A percentile compares a stretch with the other conserved stretches of the same genome.
These are phyloP conservation scores for Ceratina japonica DNA, from an alignment of 1,140 invertebrate genomes.

Conservation along the genomic window DNA sequence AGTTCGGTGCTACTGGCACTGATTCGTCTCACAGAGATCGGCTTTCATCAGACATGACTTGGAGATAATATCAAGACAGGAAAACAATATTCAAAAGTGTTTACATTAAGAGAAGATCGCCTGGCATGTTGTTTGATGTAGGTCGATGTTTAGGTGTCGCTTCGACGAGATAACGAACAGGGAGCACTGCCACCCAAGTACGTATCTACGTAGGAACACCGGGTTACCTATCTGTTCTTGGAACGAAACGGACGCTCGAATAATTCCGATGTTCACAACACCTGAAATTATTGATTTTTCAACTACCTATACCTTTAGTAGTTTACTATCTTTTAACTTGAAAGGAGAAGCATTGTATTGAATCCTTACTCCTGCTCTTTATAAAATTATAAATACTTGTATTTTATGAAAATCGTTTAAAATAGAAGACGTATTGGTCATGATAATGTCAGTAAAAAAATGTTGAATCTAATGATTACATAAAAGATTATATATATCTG, in stretches of 20 bases:
- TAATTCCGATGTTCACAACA: background rate
- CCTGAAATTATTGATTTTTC: background rate
- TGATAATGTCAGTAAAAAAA: too few relatives aligned
- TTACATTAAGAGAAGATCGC: slow-evolving; percentile 65
- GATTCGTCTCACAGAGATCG: slow-evolving; percentile 71
- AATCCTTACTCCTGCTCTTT: too few relatives aligned
- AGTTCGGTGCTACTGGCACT: background rate
- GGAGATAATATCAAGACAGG: slow-evolving; percentile 65
- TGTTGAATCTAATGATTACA: too few relatives aligned
- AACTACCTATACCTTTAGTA: too few relatives aligned
- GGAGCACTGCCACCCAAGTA: slow-evolving; percentile 59
- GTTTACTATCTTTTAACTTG: too few relatives aligned
- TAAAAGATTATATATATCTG: too few relatives aligned
- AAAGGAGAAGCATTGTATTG: too few relatives aligned
- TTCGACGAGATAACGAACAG: slow-evolving; percentile 61
- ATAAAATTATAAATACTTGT: too few relatives aligned
- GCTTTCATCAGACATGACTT: slow-evolving; percentile 69
- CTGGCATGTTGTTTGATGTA: slow-evolving; percentile 71
- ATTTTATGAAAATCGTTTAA: too few relatives aligned
- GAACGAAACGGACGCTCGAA: slow-evolving; percentile 41
- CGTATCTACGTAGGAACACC: slow-evolving; percentile 4
- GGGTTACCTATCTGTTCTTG: slow-evolving; percentile 28
- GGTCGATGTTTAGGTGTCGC: slow-evolving; percentile 70
- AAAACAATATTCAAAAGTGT: slow-evolving; percentile 69
- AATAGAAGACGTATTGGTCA: too few relatives aligned